Evolutionary conservation across 2,797 vertebrate species (phyloP).

Genomic region (Gymnocypris eckloni): DNA sequence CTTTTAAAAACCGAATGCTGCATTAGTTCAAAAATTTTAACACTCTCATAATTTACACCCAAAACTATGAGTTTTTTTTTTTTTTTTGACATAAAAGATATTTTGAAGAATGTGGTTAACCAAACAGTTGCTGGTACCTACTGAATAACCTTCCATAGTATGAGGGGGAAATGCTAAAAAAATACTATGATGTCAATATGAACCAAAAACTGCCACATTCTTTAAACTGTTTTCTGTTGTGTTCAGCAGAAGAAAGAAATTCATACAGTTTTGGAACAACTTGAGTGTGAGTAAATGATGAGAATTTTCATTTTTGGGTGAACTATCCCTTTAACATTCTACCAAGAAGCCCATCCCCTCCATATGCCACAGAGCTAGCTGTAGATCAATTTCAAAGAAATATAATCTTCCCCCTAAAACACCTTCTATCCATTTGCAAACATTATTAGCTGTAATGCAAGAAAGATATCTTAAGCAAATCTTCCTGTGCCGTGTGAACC

Average conservation of each 20-base stretch:
- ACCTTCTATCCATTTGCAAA: conserved; percentile 14
- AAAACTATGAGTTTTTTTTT: too few relatives aligned
- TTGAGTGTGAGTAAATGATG: background rate
- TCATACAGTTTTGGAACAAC: background rate
- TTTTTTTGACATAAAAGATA: too few relatives aligned
- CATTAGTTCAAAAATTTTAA: background rate
- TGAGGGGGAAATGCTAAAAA: too few relatives aligned
- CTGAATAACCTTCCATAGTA: too few relatives aligned
- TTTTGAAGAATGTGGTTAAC: too few relatives aligned
- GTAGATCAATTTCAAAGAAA: background rate
- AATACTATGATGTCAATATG: too few relatives aligned
- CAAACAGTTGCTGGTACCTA: too few relatives aligned
- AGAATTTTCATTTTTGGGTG: background rate
- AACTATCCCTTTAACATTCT: background rate
- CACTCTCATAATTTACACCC: too few relatives aligned
- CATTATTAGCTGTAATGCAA: conserved; percentile 30
- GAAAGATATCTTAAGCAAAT: background rate
- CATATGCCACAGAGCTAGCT: background rate
- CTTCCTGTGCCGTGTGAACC: background rate
- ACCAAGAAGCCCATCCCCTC: background rate
- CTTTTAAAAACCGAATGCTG: too few relatives aligned
- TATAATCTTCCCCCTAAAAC: conserved; percentile 10
- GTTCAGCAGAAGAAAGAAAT: background rate
- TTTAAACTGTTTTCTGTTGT: background rate
- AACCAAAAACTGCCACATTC: too few relatives aligned